Evolutionary conservation across 2,797 vertebrate species (phyloP).

Genomic region (Scolopax bukidnonensis): DNA sequence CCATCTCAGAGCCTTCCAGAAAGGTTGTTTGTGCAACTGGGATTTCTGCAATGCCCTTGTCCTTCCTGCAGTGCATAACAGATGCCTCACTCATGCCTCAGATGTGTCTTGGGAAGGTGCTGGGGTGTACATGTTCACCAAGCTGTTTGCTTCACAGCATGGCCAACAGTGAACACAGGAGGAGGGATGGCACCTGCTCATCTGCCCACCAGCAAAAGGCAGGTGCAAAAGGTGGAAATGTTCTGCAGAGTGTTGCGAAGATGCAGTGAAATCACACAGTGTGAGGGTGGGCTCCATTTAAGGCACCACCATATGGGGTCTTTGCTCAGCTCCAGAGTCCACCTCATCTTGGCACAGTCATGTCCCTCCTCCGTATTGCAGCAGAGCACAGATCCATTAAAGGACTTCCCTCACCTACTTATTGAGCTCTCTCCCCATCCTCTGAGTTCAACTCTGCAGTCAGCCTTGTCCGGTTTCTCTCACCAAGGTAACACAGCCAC

Average conservation of each 20-base stretch:
- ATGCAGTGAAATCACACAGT: neutral
- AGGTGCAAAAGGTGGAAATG: neutral
- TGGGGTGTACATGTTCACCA: accelerated
- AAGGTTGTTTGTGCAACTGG: neutral
- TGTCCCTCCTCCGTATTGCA: neutral
- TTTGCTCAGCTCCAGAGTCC: neutral
- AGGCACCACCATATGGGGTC: accelerated
- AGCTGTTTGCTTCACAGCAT: neutral
- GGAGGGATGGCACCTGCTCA: neutral
- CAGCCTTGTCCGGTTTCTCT: neutral
- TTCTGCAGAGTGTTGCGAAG: neutral
- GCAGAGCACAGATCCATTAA: neutral
- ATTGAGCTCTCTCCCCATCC: neutral
- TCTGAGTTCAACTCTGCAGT: accelerated
- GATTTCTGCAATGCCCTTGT: neutral
- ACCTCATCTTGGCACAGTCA: neutral
- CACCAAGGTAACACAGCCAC: neutral
- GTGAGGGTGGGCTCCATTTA: neutral
- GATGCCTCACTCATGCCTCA: neutral
- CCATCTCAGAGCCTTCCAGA: neutral
- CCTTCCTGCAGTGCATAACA: neutral
- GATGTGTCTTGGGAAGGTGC: neutral
- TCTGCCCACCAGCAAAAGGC: neutral
- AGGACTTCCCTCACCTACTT: neutral
- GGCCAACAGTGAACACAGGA: neutral